Base-by-base conservation (phyloP, 2,113 vertebrate genomes). In the Pholis gunnellus region DNA sequence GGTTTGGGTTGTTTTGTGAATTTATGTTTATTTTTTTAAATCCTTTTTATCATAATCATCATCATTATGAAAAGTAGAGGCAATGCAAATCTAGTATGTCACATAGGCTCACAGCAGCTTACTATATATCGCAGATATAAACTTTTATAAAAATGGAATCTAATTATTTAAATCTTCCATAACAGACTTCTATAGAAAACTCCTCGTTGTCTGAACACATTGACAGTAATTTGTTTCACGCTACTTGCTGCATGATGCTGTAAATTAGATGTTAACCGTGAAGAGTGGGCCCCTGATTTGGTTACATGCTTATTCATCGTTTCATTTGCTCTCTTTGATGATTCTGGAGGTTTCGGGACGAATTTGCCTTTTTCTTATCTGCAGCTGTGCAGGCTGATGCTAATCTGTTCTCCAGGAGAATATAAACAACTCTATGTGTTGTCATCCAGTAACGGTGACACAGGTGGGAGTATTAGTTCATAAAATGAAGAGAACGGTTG, bases 331-430 rank as follows among this genome's bases (percentile, higher is more conserved):
- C 31, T 5, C 40, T 27, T 34, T 63, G 14, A 54, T 75, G 54
- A 74, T 60, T 85, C 25, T 44, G 34, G 13, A 9, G 18, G 44
- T 79, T 81, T 83, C 0, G 14, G 60, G n/a, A 4, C 42, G 84
- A 15, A 86, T 91, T 89, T 91, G 67, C 42, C 80, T 89, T 66
- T 40, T 59, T 59, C 20, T 73, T 42, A 82, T 48, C 63, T 79
- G 79, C 81, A 86, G 78, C 75, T 64, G 31, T 82, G 31, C 67
- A 69, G 54, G 42, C 29, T 70, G 82, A 88, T 86, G 48, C 8
- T 72, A 70, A 89, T 89, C 74, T 74, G 25, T 57, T 36, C 61
- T 79, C 38, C 31, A 38, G 40, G 54, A 79, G 11, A 81, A 75
- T 29, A 5, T 60, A 63, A 90, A 86, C 76, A 85, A 38, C 56